phyloP scores from a whole-genome alignment of 2,797 vertebrate species.

The Cygnus olor region DNA sequence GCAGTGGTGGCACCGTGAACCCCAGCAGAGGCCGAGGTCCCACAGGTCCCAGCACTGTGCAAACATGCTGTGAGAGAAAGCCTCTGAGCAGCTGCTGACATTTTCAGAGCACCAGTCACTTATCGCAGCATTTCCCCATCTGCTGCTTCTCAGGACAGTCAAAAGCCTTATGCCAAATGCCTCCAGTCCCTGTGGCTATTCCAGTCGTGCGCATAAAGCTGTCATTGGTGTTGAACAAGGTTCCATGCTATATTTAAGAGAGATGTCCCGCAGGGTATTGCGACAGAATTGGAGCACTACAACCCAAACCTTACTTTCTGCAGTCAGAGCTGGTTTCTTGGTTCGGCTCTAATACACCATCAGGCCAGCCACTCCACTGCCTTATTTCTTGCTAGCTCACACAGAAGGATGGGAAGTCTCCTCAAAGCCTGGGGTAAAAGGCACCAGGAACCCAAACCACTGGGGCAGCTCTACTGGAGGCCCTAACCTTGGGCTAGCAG shows the following conservation, averaged over 20 bases:
- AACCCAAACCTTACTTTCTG: rapidly evolving
- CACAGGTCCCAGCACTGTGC: rapidly evolving
- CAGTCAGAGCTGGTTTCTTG: neutral
- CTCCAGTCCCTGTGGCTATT: neutral
- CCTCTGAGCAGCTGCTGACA: neutral
- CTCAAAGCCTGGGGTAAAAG: rapidly evolving
- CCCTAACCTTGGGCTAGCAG: neutral
- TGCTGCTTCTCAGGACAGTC: neutral
- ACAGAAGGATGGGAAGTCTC: neutral
- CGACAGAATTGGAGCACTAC: rapidly evolving
- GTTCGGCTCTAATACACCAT: neutral
- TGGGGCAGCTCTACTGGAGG: neutral
- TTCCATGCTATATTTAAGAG: rapidly evolving
- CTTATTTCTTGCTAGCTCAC: neutral
- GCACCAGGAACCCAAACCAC: neutral
- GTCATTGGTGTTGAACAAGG: rapidly evolving
- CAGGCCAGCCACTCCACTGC: neutral
- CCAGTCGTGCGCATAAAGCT: rapidly evolving
- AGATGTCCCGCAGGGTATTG: rapidly evolving
- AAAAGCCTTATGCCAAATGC: rapidly evolving
- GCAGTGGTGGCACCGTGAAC: neutral
- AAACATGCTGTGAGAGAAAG: neutral
- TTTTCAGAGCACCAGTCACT: neutral
- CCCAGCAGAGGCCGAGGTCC: rapidly evolving
- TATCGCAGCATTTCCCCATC: neutral